These are phyloP conservation scores for Pammene fasciana DNA, from an alignment of 2,888 invertebrate genomes.

Conservation along the genomic window DNA sequence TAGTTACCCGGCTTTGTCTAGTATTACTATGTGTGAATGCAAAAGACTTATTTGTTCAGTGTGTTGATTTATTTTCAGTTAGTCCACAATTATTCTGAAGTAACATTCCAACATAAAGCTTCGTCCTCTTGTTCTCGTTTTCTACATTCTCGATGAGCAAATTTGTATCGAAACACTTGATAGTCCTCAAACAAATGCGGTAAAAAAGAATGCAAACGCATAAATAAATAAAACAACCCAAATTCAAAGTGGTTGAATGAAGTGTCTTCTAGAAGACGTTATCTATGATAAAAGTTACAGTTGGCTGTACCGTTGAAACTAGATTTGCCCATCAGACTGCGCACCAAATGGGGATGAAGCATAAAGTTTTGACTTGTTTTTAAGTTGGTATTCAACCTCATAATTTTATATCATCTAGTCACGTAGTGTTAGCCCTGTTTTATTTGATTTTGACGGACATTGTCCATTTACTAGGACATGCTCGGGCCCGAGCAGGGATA, in stretches of 20 bases:
- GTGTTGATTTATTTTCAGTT: conserved; percentile 7
- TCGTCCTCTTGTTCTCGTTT: too few species aligned
- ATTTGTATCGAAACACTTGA: neutral
- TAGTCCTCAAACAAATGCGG: neutral
- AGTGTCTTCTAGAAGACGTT: too few species aligned
- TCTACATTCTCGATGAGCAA: neutral
- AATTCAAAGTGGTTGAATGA: too few species aligned
- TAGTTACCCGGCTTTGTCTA: conserved; percentile 14
- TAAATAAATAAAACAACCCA: too few species aligned
- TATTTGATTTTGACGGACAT: conserved; percentile 56
- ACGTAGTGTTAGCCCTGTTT: conserved; percentile 52
- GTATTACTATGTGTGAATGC: conserved; percentile 9
- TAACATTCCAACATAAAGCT: neutral
- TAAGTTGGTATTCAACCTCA: conserved; percentile 13
- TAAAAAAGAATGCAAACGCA: too few species aligned
- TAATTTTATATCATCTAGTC: conserved; percentile 45
- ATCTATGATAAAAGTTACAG: too few species aligned
- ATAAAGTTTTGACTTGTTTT: neutral
- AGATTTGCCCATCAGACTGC: neutral
- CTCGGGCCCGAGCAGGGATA: conserved; percentile 95
- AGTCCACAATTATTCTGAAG: neutral
- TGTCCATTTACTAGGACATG: conserved; percentile 89
- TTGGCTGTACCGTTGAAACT: too few species aligned
- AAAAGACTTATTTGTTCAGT: conserved; percentile 12
- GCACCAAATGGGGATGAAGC: neutral